A percentile compares a stretch with the other conserved stretches of the same genome.
Evolutionary conservation across 2,113 vertebrate genomes (phyloP).

Genomic region (Varanus komodoensis): DNA sequence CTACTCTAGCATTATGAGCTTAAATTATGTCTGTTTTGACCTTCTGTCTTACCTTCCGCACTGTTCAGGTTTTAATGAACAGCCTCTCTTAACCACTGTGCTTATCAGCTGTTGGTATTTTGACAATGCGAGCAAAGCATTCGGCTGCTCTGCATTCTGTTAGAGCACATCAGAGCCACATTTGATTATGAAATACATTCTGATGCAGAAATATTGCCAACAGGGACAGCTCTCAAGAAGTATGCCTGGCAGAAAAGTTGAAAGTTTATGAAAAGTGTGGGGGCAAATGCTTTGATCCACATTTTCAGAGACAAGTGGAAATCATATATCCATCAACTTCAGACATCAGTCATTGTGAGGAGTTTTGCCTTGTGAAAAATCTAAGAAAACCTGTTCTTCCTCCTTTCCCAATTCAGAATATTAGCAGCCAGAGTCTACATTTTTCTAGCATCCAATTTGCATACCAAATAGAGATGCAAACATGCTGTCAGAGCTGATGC

Average conservation of each 20-base stretch:
- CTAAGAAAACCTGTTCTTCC: neutral
- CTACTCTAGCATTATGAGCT: too few relatives aligned
- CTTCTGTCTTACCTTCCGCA: too few relatives aligned
- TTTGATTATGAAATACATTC: neutral
- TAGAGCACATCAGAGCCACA: constrained; percentile 9
- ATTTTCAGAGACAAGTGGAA: constrained; percentile 54
- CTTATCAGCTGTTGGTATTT: neutral
- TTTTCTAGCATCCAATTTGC: neutral
- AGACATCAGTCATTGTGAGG: constrained; percentile 20
- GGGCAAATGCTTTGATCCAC: constrained; percentile 33
- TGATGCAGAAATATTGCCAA: constrained; percentile 20
- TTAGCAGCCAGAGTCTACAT: neutral
- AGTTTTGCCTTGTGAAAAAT: neutral
- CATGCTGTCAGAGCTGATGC: neutral
- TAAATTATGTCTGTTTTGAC: too few relatives aligned
- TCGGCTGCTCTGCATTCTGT: neutral
- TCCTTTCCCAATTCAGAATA: neutral
- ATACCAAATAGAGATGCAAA: neutral
- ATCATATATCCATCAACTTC: constrained; percentile 24
- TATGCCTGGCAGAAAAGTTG: constrained; percentile 1
- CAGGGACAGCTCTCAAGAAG: neutral
- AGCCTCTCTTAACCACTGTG: neutral
- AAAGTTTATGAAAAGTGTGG: constrained; percentile 19
- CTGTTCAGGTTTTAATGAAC: fast-evolving
- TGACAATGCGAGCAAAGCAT: neutral